A percentile compares a stretch with the other conserved stretches of the same genome.
These are phyloP conservation scores for Oikopleura vanhoeffeni DNA, from an alignment of 23 tunicate genomes.

Conservation along the genomic window DNA sequence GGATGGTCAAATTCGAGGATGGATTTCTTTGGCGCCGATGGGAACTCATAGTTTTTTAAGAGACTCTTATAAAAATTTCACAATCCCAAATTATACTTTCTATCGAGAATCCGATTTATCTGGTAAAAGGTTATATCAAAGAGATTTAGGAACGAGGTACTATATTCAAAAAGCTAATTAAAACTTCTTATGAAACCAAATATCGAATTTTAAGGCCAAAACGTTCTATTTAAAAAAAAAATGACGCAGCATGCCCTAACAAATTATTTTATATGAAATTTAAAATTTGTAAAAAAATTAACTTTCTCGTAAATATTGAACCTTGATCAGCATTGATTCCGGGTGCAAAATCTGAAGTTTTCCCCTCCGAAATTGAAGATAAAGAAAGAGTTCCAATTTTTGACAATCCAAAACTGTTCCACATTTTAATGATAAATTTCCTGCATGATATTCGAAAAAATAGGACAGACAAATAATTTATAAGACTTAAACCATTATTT, in stretches of 20 bases:
- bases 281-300: no score
- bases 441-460: constrained; percentile 6
- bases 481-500: no score
- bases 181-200: no score
- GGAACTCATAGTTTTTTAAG: background rate
- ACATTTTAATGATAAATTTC: background rate
- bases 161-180: no score
- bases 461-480: no score
- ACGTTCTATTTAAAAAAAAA: no score
- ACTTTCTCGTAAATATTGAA: no score
- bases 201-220: no score
- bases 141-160: background rate
- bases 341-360: background rate
- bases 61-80: background rate
- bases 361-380: background rate
- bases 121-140: background rate
- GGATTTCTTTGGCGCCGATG: constrained; percentile 2
- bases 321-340: no score
- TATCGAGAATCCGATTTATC: background rate
- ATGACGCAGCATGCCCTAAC: no score
- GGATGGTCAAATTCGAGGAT: background rate
- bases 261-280: no score
- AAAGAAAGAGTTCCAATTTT: background rate
- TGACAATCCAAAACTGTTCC: constrained; percentile 12
- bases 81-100: background rate